Percentiles rank a stretch among this genome's conserved stretches.
phyloP scores from a whole-genome alignment of 2,113 vertebrate species.

The Elephantulus edwardii region DNA sequence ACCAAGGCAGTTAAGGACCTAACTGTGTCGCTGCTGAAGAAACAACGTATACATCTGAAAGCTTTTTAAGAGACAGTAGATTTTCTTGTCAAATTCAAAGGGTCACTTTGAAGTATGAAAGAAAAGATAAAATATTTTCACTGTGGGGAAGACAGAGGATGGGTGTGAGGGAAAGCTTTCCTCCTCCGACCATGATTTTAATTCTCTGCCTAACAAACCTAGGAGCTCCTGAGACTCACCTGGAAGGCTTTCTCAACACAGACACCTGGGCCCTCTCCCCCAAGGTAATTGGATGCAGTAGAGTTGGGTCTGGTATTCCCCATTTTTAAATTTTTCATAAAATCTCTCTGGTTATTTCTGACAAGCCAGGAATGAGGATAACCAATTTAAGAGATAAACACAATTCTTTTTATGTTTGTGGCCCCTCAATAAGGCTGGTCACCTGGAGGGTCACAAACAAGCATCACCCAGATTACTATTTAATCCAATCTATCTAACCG shows the following conservation, averaged over 20 bases:
- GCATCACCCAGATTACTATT: background rate
- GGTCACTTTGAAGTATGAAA: background rate
- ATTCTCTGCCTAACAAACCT: background rate
- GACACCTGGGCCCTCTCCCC: background rate
- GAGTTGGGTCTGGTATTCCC: background rate
- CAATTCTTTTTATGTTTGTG: background rate
- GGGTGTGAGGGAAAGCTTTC: background rate
- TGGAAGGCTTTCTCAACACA: background rate
- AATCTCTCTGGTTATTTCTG: conserved; percentile 46
- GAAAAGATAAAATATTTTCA: background rate
- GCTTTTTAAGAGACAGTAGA: background rate
- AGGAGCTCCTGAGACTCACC: background rate
- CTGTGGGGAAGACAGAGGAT: background rate
- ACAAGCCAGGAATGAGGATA: background rate
- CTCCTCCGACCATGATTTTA: background rate
- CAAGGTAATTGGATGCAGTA: background rate
- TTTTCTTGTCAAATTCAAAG: conserved; percentile 17
- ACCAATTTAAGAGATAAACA: background rate
- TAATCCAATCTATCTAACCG: background rate
- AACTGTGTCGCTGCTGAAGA: background rate
- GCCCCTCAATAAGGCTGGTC: background rate
- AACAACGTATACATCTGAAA: background rate
- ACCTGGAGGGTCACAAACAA: background rate
- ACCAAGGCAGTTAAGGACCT: background rate
- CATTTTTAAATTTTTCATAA: background rate